Evolutionary conservation across 2,113 vertebrate genomes (phyloP).

Genomic region (Ctenomys sociabilis): DNA sequence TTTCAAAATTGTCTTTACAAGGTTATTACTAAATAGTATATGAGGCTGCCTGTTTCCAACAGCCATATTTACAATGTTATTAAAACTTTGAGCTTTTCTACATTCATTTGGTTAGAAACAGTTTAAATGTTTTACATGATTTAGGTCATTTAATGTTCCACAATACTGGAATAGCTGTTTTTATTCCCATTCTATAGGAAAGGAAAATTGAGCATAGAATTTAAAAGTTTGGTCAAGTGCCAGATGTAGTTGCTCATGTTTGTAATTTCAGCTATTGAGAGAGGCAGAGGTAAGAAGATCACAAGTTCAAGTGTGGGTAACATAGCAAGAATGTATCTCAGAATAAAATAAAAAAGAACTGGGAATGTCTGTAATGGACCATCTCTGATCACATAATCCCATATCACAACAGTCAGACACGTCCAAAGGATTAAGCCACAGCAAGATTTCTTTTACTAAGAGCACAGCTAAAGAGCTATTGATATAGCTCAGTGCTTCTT

Average conservation of each 20-base stretch:
- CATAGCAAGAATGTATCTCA: not conserved
- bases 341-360: not conserved
- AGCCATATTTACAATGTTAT: conserved; percentile 37
- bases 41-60: not conserved
- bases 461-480: not conserved
- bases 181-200: conserved; percentile 21
- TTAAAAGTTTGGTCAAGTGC: not conserved
- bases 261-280: not conserved
- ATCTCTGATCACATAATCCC: conserved; percentile 1
- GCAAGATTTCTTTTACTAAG: conserved; percentile 31
- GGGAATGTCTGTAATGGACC: not conserved
- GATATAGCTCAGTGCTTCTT: not conserved
- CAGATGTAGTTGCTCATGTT: not conserved
- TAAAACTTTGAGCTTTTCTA: conserved; percentile 51
- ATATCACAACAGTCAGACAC: not conserved
- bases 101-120: conserved; percentile 26
- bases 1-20: conserved; percentile 17
- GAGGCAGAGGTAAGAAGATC: not conserved
- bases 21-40: conserved; percentile 10
- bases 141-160: conserved; percentile 61
- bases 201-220: conserved; percentile 30
- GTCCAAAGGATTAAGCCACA: not conserved
- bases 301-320: not conserved
- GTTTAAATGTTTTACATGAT: conserved; percentile 56
- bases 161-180: conserved; percentile 23